These are phyloP conservation scores for Drosophila austrosaltans DNA, from an alignment of 2,888 invertebrate genomes.

Conservation along the genomic window DNA sequence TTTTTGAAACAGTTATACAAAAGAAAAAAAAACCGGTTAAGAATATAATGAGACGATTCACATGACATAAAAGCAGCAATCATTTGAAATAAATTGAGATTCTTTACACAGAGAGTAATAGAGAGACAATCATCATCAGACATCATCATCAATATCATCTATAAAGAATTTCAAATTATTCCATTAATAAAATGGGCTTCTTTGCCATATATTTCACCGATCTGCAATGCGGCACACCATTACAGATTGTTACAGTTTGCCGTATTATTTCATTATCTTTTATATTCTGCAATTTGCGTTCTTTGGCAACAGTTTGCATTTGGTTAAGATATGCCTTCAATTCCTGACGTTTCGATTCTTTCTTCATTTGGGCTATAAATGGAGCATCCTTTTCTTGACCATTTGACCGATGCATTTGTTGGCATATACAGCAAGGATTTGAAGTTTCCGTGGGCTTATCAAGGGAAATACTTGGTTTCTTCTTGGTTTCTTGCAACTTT, in stretches of 20 bases:
- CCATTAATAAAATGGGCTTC: background rate
- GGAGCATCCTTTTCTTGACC: constrained; percentile 28
- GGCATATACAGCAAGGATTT: constrained; percentile 45
- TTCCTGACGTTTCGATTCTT: constrained; percentile 44
- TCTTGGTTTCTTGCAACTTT: no score
- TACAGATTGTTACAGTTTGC: background rate
- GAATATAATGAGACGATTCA: no score
- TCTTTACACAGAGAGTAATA: background rate
- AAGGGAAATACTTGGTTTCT: background rate
- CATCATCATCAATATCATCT: background rate
- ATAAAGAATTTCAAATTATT: background rate
- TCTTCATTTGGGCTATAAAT: constrained; percentile 44
- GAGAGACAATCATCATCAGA: no score
- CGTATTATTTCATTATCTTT: background rate
- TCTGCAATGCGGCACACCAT: background rate
- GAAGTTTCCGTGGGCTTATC: background rate
- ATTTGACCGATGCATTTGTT: constrained; percentile 15
- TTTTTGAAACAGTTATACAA: no score
- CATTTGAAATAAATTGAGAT: background rate
- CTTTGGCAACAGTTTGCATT: background rate
- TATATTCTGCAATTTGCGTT: background rate
- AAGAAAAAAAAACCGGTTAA: no score
- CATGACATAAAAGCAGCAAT: background rate
- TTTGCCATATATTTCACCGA: background rate
- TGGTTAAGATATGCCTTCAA: constrained; percentile 47